These are phyloP conservation scores for Oscheius sp. DNA, from an alignment of 2,888 invertebrate genomes.

Conservation along the genomic window DNA sequence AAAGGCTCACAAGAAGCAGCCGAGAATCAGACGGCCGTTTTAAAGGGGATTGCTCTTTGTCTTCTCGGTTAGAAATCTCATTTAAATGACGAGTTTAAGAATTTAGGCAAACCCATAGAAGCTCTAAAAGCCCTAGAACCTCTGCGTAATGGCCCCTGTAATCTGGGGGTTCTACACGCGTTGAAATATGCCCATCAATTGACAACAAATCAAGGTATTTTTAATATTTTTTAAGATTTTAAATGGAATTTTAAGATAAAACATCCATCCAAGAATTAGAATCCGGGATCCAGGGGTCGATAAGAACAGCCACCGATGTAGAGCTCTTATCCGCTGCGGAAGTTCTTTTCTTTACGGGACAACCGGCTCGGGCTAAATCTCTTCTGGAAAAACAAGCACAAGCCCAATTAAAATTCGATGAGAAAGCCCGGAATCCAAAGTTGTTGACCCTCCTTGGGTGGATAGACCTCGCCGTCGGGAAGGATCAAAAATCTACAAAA, in stretches of 20 bases:
- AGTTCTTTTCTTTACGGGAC: constrained; percentile 28
- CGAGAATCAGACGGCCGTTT: constrained; percentile 38
- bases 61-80: constrained; percentile 34
- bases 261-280: constrained; percentile 52
- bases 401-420: constrained; percentile 21
- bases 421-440: constrained; percentile 41
- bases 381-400: constrained; percentile 30
- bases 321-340: constrained; percentile 29
- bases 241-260: constrained; percentile 39
- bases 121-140: constrained; percentile 61
- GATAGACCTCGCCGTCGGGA: constrained; percentile 51
- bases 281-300: constrained; percentile 30
- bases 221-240: background rate
- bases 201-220: constrained; percentile 51
- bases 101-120: constrained; percentile 63
- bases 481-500: constrained; percentile 48
- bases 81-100: background rate
- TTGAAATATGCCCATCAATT: constrained; percentile 49
- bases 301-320: constrained; percentile 36
- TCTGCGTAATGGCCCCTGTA: constrained; percentile 40
- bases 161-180: constrained; percentile 47
- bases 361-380: constrained; percentile 16
- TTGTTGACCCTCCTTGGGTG: constrained; percentile 47
- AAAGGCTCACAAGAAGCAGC: constrained; percentile 29
- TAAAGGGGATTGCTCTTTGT: constrained; percentile 46